Conservation (phyloP, 2,797 vertebrate species). For the Anabas testudineus region DNA sequence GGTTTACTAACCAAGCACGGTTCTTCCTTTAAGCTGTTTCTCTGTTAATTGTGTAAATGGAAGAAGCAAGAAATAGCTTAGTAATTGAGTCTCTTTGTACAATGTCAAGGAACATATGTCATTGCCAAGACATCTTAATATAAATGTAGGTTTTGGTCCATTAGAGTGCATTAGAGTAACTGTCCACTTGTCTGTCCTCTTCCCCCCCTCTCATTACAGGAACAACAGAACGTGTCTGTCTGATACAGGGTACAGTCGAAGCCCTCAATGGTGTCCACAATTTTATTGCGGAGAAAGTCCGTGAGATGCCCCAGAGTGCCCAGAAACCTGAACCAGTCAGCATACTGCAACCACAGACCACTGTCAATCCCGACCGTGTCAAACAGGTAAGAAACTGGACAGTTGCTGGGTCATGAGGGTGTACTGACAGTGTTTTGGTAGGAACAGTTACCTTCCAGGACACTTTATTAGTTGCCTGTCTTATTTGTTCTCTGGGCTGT, state of each 20-base stretch:
- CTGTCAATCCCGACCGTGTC: slow-evolving; percentile 98
- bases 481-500: slow-evolving; percentile 65
- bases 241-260: slow-evolving; percentile 99
- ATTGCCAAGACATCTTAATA: slow-evolving; percentile 47
- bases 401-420: background rate
- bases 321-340: slow-evolving; percentile 99
- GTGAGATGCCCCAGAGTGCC: slow-evolving; percentile 99
- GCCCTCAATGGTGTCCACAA: slow-evolving; percentile 98
- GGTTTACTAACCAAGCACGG: slow-evolving; percentile 66
- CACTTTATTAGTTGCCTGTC: slow-evolving; percentile 53
- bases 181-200: slow-evolving; percentile 40
- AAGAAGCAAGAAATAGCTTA: slow-evolving; percentile 54
- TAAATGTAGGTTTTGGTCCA: slow-evolving; percentile 44
- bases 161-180: slow-evolving; percentile 36
- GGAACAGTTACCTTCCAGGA: slow-evolving; percentile 50
- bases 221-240: slow-evolving; percentile 98
- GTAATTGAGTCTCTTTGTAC: slow-evolving; percentile 60
- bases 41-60: slow-evolving; percentile 72
- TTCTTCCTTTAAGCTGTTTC: slow-evolving; percentile 76
- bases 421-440: slow-evolving; percentile 32
- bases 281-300: slow-evolving; percentile 99
- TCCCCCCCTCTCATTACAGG: slow-evolving; percentile 79
- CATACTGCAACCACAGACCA: slow-evolving; percentile 99
- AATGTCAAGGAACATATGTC: slow-evolving; percentile 59
- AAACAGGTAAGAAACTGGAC: slow-evolving; percentile 92